Evolutionary conservation across 2,113 vertebrate genomes (phyloP), one percentile per base, ranked within the genome.

Genomic region (Rana temporaria): DNA sequence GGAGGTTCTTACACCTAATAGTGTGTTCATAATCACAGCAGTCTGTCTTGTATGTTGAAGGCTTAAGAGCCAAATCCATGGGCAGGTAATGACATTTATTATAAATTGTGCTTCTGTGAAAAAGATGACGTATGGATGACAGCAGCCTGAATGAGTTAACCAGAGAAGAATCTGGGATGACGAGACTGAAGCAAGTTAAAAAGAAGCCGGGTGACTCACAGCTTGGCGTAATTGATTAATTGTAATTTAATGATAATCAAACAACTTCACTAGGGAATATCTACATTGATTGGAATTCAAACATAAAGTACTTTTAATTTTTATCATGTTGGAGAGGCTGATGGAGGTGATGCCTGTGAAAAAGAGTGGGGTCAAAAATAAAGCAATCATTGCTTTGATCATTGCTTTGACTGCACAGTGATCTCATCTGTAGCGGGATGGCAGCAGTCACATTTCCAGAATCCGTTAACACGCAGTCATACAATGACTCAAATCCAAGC

Each of bases 281-380:
- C 69, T 80, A 30, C 62, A 80, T 80, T 71, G 78, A 70, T 71
- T 80, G 56, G 67, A 70, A 71, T 67, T 80, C 53, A 79, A 69
- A 60, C 55, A 60, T 55, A n/a, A n/a, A n/a, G n/a, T n/a, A 69
- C 78, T 79, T 79, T 80, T 52, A 70, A 70, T 80, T 80, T 80
- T 79, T 67, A 69, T 79, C 62, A 60, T 80, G 66, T 71, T 30
- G 26, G 26, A 3, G 3, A 30, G 26, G 24, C 52, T 38, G 66
- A 42, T 19, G 56, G 56, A 80, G 24, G 78, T 52, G 38, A 70
- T 57, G 66, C 78, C n/a, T 60, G 55, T 69, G 42, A 60, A 30
- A 60, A 67, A 30, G 17, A 30, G 52, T 59, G 24, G 16, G 15
- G 11, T 26, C 18, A 34, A 32, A 73, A 14, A 73, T 57, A 63